Conservation (phyloP, 2,113 vertebrate species). For the Zapornia atra region DNA sequence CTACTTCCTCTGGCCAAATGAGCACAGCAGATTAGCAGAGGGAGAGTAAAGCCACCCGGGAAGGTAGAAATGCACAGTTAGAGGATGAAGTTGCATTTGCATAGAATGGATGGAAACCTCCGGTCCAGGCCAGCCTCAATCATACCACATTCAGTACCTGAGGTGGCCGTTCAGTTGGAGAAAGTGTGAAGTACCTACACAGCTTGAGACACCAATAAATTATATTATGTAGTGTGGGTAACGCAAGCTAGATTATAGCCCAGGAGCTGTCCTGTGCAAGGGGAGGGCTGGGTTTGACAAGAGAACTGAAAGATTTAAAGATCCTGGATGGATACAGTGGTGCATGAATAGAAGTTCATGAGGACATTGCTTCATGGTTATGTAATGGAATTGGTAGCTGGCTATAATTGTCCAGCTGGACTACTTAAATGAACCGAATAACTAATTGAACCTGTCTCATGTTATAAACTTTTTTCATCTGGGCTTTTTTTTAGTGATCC, state of each 20-base stretch:
- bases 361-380: slow-evolving; percentile 52
- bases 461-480: slow-evolving; percentile 22
- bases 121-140: neutral
- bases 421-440: slow-evolving; percentile 49
- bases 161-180: rapidly evolving
- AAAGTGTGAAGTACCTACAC: neutral
- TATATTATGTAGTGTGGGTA: neutral
- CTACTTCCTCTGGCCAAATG: neutral
- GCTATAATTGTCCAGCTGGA: slow-evolving; percentile 36
- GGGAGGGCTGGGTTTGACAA: neutral
- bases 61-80: neutral
- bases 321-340: neutral
- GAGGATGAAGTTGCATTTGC: neutral
- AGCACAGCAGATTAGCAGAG: neutral
- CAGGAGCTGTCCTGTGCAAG: neutral
- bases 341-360: slow-evolving; percentile 47
- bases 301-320: neutral
- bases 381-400: slow-evolving; percentile 21
- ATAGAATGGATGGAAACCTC: neutral
- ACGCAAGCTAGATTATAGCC: neutral
- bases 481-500: neutral
- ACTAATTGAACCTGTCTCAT: slow-evolving; percentile 38
- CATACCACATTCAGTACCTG: rapidly evolving
- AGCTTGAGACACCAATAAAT: neutral
- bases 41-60: neutral